Conservation (phyloP, 2,113 vertebrate genomes). For the Empidonax traillii region DNA sequence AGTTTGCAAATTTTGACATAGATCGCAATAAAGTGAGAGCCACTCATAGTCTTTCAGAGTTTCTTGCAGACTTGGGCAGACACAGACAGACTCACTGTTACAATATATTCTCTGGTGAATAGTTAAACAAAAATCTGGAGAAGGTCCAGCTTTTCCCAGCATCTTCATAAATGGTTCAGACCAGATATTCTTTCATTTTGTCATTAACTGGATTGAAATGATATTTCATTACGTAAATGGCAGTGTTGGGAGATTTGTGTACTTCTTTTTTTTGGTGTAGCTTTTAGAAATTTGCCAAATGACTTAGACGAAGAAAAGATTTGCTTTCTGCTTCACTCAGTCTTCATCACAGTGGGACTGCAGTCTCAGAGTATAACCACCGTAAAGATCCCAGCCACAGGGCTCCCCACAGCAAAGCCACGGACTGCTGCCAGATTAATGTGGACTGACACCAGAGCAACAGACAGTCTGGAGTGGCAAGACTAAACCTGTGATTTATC, state of each 20-base stretch:
- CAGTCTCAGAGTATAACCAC: neutral
- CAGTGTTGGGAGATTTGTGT: neutral
- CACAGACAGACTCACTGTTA: neutral
- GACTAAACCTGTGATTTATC: neutral
- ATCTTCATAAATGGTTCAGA: neutral
- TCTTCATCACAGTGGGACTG: neutral
- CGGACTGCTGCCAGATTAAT: neutral
- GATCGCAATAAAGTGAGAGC: neutral
- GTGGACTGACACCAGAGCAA: neutral
- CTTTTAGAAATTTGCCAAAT: neutral
- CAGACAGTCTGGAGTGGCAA: neutral
- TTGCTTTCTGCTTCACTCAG: neutral
- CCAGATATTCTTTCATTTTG: neutral
- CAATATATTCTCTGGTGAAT: neutral
- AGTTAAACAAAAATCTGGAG: neutral
- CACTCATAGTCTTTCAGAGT: neutral
- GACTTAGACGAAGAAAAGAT: neutral
- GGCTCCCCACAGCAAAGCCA: neutral
- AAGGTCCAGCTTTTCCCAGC: neutral
- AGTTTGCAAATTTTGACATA: neutral
- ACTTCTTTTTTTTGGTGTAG: neutral
- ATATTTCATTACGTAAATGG: neutral
- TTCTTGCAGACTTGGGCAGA: neutral
- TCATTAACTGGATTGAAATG: neutral
- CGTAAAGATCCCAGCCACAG: neutral